phyloP scores from a whole-genome alignment of 2,797 vertebrate species.

The Garrulus glandarius region DNA sequence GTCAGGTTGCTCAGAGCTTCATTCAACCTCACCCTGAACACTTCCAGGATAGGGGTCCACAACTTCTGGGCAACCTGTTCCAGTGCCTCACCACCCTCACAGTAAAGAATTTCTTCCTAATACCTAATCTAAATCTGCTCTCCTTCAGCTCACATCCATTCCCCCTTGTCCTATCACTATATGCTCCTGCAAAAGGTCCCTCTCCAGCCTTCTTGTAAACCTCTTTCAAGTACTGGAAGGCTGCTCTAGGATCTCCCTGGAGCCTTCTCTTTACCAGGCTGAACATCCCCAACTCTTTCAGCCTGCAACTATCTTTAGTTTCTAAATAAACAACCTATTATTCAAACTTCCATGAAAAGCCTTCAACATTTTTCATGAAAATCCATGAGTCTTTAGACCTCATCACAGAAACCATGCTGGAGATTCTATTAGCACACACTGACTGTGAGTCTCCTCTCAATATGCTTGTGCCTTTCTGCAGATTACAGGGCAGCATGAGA shows the following conservation, averaged over 20 bases:
- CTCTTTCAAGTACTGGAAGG: not conserved
- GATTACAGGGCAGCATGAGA: not conserved
- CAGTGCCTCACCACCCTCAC: not conserved
- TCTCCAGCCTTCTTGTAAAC: not conserved
- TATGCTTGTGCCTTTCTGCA: not conserved
- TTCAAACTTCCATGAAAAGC: not conserved
- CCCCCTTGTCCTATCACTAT: not conserved
- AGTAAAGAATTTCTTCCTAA: not conserved
- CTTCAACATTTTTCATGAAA: not conserved
- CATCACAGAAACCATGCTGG: not conserved
- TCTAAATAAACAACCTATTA: not conserved
- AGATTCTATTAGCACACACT: not conserved
- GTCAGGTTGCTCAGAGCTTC: not conserved
- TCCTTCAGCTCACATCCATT: not conserved
- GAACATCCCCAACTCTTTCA: not conserved
- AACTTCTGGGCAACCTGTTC: accelerated
- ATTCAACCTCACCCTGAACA: not conserved
- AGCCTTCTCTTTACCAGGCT: not conserved
- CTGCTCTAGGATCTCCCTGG: not conserved
- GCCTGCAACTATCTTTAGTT: not conserved
- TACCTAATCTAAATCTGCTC: not conserved
- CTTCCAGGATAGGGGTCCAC: not conserved
- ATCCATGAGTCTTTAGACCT: not conserved
- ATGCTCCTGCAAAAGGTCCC: not conserved
- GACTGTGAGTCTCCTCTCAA: not conserved